Percentiles rank a stretch among this genome's conserved stretches.
phyloP scores from a whole-genome alignment of 2,113 vertebrate genomes.

The Turnix velox region DNA sequence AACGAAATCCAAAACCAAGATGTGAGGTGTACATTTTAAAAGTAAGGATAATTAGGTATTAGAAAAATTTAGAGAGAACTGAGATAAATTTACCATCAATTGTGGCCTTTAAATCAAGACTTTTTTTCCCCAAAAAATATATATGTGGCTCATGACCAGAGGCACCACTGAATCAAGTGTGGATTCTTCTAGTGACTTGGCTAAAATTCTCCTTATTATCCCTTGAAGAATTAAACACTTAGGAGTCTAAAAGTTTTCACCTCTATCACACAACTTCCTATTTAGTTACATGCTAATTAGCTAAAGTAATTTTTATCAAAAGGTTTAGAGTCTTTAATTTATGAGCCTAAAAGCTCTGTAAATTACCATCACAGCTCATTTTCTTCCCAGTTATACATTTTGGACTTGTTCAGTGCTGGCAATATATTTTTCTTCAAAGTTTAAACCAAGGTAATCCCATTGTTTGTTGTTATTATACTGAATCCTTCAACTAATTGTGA shows the following conservation, averaged over 20 bases:
- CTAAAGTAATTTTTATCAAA: neutral
- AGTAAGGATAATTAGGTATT: neutral
- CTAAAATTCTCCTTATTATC: neutral
- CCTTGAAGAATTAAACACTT: neutral
- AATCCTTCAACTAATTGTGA: neutral
- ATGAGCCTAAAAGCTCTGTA: neutral
- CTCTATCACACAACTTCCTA: neutral
- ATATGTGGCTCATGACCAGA: neutral
- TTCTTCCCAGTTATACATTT: neutral
- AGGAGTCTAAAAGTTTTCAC: neutral
- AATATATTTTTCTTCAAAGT: neutral
- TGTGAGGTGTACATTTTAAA: neutral
- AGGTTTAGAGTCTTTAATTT: neutral
- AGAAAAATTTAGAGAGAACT: neutral
- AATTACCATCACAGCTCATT: neutral
- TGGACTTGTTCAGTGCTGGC: neutral
- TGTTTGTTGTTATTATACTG: neutral
- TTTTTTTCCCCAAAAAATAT: fast-evolving
- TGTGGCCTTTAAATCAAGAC: neutral
- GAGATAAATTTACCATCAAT: neutral
- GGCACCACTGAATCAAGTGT: neutral
- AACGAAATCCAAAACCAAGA: neutral
- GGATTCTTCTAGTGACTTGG: neutral
- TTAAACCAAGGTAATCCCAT: neutral
- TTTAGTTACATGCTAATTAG: neutral